These are phyloP conservation scores for Formica aserva DNA, from an alignment of 2,888 invertebrate genomes.

Conservation along the genomic window DNA sequence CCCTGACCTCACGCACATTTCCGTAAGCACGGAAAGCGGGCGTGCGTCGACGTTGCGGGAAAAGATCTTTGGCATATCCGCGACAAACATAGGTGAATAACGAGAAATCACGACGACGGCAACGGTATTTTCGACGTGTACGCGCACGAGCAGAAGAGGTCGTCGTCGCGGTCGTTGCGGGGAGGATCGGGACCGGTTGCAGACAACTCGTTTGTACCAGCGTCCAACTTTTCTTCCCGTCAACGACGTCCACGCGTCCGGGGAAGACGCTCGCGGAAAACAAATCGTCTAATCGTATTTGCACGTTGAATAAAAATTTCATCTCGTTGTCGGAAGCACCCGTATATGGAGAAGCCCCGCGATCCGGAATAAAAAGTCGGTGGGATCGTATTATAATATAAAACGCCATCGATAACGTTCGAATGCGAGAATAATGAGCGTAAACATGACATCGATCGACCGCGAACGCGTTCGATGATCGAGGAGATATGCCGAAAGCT, in stretches of 20 bases:
- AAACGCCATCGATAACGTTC: not conserved
- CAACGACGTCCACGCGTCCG: conserved; percentile 3
- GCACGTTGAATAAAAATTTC: conserved; percentile 36
- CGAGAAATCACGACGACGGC: conserved; percentile 30
- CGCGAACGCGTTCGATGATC: conserved; percentile 25
- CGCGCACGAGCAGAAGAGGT: conserved; percentile 31
- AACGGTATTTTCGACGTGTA: conserved; percentile 23
- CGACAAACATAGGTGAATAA: conserved; percentile 12
- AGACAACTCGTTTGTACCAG: conserved; percentile 50
- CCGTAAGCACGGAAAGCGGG: conserved; percentile 71
- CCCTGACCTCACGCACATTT: conserved; percentile 82
- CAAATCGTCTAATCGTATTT: not conserved
- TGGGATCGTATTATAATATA: not conserved
- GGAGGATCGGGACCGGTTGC: conserved; percentile 51
- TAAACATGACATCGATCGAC: conserved; percentile 8
- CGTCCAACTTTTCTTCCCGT: not conserved
- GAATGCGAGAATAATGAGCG: not conserved
- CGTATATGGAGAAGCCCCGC: conserved; percentile 59
- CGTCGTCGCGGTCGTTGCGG: conserved; percentile 11
- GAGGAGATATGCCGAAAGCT: not conserved
- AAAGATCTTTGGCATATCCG: conserved; percentile 42
- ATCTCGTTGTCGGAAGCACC: too few relatives aligned
- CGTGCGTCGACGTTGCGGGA: conserved; percentile 68
- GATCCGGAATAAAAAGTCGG: not conserved
- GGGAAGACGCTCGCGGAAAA: not conserved